These are phyloP conservation scores for Drosophila kanapiae DNA, from an alignment of 1,140 invertebrate genomes.

Conservation along the genomic window DNA sequence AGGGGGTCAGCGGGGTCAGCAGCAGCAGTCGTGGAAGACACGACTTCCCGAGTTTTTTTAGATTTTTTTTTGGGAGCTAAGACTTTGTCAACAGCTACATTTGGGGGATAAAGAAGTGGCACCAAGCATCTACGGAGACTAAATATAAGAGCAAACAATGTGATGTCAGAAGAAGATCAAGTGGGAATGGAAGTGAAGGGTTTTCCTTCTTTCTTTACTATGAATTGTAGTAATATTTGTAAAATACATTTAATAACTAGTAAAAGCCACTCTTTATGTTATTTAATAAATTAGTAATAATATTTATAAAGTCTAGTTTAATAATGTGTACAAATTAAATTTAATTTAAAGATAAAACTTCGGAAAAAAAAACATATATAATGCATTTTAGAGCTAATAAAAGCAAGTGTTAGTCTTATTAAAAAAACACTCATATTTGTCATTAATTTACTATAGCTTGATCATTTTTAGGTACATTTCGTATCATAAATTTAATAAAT, in stretches of 20 bases:
- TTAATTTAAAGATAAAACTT: background rate
- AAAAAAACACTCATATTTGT: background rate
- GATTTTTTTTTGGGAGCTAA: slow-evolving; percentile 10
- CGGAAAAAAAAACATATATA: background rate
- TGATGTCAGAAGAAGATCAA: background rate
- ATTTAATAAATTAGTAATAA: background rate
- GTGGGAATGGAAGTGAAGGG: background rate
- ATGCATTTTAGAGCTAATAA: no score
- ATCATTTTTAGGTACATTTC: background rate
- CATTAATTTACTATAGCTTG: background rate
- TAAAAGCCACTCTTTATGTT: no score
- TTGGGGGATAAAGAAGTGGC: slow-evolving; percentile 19
- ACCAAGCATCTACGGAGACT: background rate
- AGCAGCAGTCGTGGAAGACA: slow-evolving; percentile 25
- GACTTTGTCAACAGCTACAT: slow-evolving; percentile 33
- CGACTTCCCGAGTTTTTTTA: slow-evolving; percentile 18
- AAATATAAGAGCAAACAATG: background rate
- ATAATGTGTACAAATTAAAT: background rate
- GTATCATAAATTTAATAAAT: no score
- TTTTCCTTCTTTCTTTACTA: no score
- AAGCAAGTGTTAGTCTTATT: no score
- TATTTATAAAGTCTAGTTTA: background rate
- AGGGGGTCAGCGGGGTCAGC: slow-evolving; percentile 49
- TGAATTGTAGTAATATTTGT: background rate
- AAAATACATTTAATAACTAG: background rate